Evolutionary conservation across 2,888 invertebrate genomes (phyloP).

Genomic region (Drosophila leonis): DNA sequence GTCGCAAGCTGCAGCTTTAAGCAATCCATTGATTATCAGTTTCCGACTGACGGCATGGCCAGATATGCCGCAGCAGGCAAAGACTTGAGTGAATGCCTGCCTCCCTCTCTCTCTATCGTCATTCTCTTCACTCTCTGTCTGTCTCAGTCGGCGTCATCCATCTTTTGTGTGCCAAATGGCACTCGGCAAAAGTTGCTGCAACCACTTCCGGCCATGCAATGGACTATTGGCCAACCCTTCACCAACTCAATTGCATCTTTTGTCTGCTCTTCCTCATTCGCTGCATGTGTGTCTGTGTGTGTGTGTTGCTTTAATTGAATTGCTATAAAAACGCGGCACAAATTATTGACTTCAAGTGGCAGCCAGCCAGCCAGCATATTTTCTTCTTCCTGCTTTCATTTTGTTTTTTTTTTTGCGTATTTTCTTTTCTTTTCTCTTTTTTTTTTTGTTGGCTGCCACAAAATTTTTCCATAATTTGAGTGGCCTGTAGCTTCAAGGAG

Average conservation of each 20-base stretch:
- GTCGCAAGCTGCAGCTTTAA: constrained; percentile 34
- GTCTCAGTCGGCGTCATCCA: constrained; percentile 41
- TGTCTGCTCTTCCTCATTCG: constrained; percentile 30
- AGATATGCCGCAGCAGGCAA: constrained; percentile 26
- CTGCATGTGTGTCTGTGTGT: constrained; percentile 11
- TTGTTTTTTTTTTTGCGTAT: background rate
- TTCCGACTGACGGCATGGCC: constrained; percentile 28
- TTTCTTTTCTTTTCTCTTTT: background rate
- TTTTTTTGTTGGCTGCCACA: constrained; percentile 40
- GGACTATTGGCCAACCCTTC: constrained; percentile 62
- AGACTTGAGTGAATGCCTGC: constrained; percentile 15
- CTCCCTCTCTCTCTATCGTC: background rate
- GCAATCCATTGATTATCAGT: constrained; percentile 51
- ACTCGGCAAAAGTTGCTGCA: constrained; percentile 67
- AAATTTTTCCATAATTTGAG: constrained; percentile 56
- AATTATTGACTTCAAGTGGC: constrained; percentile 60
- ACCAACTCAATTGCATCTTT: constrained; percentile 63
- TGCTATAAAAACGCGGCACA: constrained; percentile 65
- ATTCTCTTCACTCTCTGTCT: constrained; percentile 16
- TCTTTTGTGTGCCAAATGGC: constrained; percentile 71
- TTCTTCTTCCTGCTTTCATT: constrained; percentile 16
- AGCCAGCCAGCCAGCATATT: constrained; percentile 52
- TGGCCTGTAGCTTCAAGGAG: constrained; percentile 60
- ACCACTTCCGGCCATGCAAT: constrained; percentile 67
- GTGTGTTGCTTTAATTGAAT: constrained; percentile 64